Base-by-base conservation (phyloP, 2,113 vertebrate species). In the Phodopus roborovskii region DNA sequence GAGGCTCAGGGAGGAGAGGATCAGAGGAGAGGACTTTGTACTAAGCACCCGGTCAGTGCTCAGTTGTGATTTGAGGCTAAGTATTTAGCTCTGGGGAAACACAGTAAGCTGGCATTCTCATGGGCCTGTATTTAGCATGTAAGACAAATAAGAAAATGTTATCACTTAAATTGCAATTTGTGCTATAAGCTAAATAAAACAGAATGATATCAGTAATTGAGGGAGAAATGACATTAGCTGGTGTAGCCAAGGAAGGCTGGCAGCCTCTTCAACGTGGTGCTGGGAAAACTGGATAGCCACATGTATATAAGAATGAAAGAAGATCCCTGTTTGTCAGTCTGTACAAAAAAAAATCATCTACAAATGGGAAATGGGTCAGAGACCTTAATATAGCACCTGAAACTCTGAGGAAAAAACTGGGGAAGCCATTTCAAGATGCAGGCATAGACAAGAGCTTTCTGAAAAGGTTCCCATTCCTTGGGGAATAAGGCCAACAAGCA, bases 71-170 rank as follows among this genome's bases (percentile, higher is more conserved):
- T 88, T 79, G 33, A 89, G 66, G 33, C 16, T 92, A 12, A 48
- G 39, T 45, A 53, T 58, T 9, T 74, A 79, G 78, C 68, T 39
- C 0, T 78, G 17, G 28, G 66, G 66, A n/a, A 39, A 7, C 62
- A 33, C 7, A 26, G 10, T 75, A 50, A 66, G 36, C n/a, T 75
- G 62, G 48, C 4, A 17, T 58, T 82, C 85, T 82, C 39, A 2
- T 24, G 64, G 30, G 4, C 19, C 71, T 82, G 12, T 10, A 28
- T 68, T 79, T 95, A 92, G 24, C 84, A 39, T 36, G 20, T 36
- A 94, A 66, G 58, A 50, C 45, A 94, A 92, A 48, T 74, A 83
- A 86, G 84, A 88, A 92, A 92, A 92, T 20, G 86, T 77, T 42
- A 82, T 68, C 4, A 73, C 92, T 81, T 87, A 53, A 70, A 90